Percentiles rank a stretch among this genome's conserved stretches.
Evolutionary conservation across 1,140 invertebrate genomes (phyloP).

Genomic region (Halyomorpha halys): DNA sequence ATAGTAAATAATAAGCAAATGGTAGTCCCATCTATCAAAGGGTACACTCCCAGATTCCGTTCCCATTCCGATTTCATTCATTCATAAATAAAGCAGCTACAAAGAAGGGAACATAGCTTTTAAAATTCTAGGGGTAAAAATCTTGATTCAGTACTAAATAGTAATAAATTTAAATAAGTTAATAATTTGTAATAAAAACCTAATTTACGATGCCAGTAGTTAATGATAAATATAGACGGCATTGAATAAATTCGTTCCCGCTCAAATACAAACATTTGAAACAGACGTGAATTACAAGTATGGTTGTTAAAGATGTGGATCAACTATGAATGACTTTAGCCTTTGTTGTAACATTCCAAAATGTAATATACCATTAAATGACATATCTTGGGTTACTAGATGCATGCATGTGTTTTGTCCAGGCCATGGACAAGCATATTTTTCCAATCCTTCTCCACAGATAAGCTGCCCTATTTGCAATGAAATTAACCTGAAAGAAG

Average conservation of each 20-base stretch:
- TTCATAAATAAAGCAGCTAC: too few relatives aligned
- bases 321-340: slow-evolving; percentile 15
- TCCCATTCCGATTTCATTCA: background rate
- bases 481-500: slow-evolving; percentile 23
- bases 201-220: too few relatives aligned
- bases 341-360: slow-evolving; percentile 22
- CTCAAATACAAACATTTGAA: too few relatives aligned
- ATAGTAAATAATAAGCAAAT: too few relatives aligned
- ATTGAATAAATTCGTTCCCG: too few relatives aligned
- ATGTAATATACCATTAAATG: slow-evolving; percentile 19
- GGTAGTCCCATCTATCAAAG: background rate
- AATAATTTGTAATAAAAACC: too few relatives aligned
- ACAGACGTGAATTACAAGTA: too few relatives aligned
- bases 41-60: slow-evolving; percentile 28
- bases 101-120: too few relatives aligned
- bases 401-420: slow-evolving; percentile 27
- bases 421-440: slow-evolving; percentile 23
- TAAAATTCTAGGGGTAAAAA: too few relatives aligned
- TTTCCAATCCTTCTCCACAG: slow-evolving; percentile 18
- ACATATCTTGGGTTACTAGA: slow-evolving; percentile 19
- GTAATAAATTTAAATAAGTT: too few relatives aligned
- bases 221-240: too few relatives aligned
- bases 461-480: slow-evolving; percentile 25
- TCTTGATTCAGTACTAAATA: too few relatives aligned
- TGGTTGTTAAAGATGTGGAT: background rate